Evolutionary conservation across 2,888 invertebrate species (phyloP).

Genomic region (Vanessa cardui): DNA sequence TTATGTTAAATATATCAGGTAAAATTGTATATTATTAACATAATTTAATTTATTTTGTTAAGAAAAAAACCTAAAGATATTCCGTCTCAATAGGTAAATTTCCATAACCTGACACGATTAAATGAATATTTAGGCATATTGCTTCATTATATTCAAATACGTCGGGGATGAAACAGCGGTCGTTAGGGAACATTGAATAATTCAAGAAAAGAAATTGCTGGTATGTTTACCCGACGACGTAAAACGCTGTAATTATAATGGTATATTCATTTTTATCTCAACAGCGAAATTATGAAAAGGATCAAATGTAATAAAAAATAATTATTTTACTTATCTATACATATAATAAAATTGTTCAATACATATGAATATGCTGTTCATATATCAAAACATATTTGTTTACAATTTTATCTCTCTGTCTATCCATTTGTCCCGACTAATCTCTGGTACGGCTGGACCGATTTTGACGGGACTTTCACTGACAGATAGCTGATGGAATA

Average conservation of each 20-base stretch:
- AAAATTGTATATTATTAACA: constrained; percentile 24
- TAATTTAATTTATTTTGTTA: constrained; percentile 23
- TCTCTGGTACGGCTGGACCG: too few species aligned
- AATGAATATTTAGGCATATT: constrained; percentile 41
- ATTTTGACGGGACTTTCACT: too few species aligned
- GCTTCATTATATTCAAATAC: constrained; percentile 43
- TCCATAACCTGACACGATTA: constrained; percentile 35
- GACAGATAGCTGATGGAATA: too few species aligned
- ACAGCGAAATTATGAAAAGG: too few species aligned
- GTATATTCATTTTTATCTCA: too few species aligned
- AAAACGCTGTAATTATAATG: neutral
- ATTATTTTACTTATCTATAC: too few species aligned
- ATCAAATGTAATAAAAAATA: too few species aligned
- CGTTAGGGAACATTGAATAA: constrained; percentile 28
- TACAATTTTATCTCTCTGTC: too few species aligned
- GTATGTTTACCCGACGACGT: neutral
- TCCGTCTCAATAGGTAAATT: constrained; percentile 25
- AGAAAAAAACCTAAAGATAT: constrained; percentile 25
- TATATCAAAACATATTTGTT: too few species aligned
- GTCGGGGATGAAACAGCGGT: constrained; percentile 27
- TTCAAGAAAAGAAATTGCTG: constrained; percentile 9
- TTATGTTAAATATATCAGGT: constrained; percentile 17
- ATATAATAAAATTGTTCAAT: too few species aligned
- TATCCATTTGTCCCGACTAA: too few species aligned
- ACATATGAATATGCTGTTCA: too few species aligned